Conservation (phyloP, 2,888 invertebrate species). For the Hyposoter dolosus region DNA sequence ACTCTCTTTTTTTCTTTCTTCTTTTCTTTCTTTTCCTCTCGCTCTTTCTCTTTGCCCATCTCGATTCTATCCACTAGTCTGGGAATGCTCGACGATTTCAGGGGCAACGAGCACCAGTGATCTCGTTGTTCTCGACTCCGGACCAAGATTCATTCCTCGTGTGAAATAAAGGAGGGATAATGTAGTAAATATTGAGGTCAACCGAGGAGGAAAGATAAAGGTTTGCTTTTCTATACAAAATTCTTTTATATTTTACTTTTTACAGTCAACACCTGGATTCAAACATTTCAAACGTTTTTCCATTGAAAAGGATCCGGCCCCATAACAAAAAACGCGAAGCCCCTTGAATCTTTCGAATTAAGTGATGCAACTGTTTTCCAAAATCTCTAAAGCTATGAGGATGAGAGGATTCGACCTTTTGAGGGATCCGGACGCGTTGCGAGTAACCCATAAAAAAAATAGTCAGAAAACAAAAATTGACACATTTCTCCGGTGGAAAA, state of each 20-base stretch:
- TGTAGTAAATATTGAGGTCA: conserved; percentile 25
- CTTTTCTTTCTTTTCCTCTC: conserved; percentile 54
- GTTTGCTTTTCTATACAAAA: neutral
- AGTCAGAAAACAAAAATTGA: neutral
- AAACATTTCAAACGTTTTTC: neutral
- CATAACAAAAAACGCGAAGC: neutral
- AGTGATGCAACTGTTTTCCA: neutral
- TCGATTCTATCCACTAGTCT: conserved; percentile 74
- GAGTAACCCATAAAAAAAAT: neutral
- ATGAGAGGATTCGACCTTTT: neutral
- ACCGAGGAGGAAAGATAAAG: neutral
- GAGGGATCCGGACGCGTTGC: no score
- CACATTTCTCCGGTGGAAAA: neutral
- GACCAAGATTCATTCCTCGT: conserved; percentile 6
- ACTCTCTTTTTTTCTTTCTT: conserved; percentile 52
- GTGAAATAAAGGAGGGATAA: conserved; percentile 21
- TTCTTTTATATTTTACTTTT: neutral
- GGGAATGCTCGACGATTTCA: conserved; percentile 78
- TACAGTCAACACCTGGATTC: neutral
- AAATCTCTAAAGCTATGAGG: neutral
- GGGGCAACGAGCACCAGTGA: conserved; percentile 63
- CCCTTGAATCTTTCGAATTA: neutral
- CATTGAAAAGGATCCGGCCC: neutral
- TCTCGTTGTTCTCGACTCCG: conserved; percentile 56
- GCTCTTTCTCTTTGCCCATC: conserved; percentile 57